Conservation (phyloP, 1,140 invertebrate species). For the Drosophila melanica region DNA sequence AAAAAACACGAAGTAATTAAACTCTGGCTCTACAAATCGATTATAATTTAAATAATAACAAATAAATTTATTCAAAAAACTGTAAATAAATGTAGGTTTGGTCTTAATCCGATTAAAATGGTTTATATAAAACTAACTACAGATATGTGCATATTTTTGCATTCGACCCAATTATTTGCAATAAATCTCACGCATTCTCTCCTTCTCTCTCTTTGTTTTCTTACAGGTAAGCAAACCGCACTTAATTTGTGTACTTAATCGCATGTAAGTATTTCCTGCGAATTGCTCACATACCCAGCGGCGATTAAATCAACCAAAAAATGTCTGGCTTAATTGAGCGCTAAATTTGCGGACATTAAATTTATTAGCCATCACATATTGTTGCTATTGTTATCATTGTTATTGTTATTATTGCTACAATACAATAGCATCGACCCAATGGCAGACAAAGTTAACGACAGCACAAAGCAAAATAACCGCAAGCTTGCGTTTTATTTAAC, state of each 20-base stretch:
- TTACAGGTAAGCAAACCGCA: conserved; percentile 52
- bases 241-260: not conserved
- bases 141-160: no score
- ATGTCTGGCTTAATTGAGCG: conserved; percentile 60
- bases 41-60: no score
- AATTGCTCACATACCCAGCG: conserved; percentile 31
- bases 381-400: conserved; percentile 50
- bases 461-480: conserved; percentile 63
- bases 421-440: conserved; percentile 33
- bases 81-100: no score
- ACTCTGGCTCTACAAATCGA: no score
- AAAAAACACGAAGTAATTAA: no score
- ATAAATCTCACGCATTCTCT: conserved; percentile 15
- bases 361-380: conserved; percentile 66
- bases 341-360: conserved; percentile 68
- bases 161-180: not conserved
- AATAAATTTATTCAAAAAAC: no score
- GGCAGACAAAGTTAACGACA: conserved; percentile 54
- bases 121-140: no score
- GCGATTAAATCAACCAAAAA: conserved; percentile 55
- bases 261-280: conserved; percentile 20
- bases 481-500: conserved; percentile 70
- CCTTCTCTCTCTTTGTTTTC: conserved; percentile 13
- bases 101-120: no score
- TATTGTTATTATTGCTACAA: conserved; percentile 55